Evolutionary conservation across 2,888 invertebrate species (phyloP), one percentile per base, ranked within the genome.

Genomic region (Odontothrips loti): DNA sequence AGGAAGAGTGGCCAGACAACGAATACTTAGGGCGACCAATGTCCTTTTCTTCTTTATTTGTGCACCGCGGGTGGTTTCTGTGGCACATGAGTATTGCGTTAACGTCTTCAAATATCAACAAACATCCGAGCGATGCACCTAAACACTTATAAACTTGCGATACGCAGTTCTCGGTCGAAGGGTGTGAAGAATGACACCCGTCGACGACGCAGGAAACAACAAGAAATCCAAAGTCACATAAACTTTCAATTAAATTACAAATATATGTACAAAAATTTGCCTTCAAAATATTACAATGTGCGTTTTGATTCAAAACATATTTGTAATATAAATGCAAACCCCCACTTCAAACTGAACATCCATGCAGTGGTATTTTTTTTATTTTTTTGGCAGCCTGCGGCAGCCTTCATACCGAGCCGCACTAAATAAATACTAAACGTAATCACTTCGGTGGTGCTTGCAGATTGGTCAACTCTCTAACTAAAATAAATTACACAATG

Each of bases 231-330:
- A 12, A 75, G n/a, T n/a, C 58, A 20, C 17, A 20, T 20, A 58
- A 10, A 58, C n/a, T n/a, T 17, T 75, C 68, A 75, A 12, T 75
- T 75, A 75, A 23, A 12, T 75, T 27, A 23, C 23, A 27, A 68
- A 27, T 75, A 75, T 75, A 75, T 75, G 68, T 75, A 75, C 68
- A 75, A 75, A 75, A 75, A 75, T 75, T 75, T 75, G 68, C 68
- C 68, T 12, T 75, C 12, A 75, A 75, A 75, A 75, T 75, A 75
- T 75, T 75, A 75, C 68, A 75, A 75, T 75, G 68, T 75, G 68
- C 68, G 68, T 75, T 75, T 75, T 75, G 68, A 75, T 75, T 75
- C 68, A 75, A 75, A 75, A 75, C 68, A 75, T 75, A 75, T 27
- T 75, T 75, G 68, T 75, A 75, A 75, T 75, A 75, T 75, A 75